A percentile compares a stretch with the other conserved stretches of the same genome.
Evolutionary conservation across 2,888 invertebrate species (phyloP).

Genomic region (Flabesymbios commensalis): DNA sequence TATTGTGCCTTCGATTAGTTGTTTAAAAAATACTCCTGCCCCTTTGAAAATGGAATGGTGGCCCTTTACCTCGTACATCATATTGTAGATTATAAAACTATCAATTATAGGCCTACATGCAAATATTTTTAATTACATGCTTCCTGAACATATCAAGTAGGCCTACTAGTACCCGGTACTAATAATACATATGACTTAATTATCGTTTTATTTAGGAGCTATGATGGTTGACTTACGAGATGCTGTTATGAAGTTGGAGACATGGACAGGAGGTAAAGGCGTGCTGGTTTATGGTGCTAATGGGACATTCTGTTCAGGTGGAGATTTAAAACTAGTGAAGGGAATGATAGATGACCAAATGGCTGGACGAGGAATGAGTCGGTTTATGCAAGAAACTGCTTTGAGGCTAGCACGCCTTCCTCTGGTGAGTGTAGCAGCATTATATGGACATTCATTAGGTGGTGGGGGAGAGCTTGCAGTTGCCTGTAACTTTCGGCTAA

Average conservation of each 20-base stretch:
- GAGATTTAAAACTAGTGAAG: slow-evolving; percentile 57
- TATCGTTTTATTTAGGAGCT: slow-evolving; percentile 55
- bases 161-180: too few relatives aligned
- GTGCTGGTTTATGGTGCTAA: slow-evolving; percentile 62
- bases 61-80: too few relatives aligned
- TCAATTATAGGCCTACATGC: too few relatives aligned
- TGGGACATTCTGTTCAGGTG: slow-evolving; percentile 66
- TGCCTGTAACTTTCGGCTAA: slow-evolving; percentile 64
- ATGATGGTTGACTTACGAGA: slow-evolving; percentile 66
- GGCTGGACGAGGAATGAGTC: slow-evolving; percentile 62
- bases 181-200: too few relatives aligned
- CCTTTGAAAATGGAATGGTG: too few relatives aligned
- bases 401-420: slow-evolving; percentile 62
- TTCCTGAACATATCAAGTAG: too few relatives aligned
- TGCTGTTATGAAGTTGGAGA: slow-evolving; percentile 60
- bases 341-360: slow-evolving; percentile 48
- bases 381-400: slow-evolving; percentile 63
- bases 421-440: slow-evolving; percentile 63
- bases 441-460: slow-evolving; percentile 65
- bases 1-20: too few relatives aligned
- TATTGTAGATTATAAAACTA: too few relatives aligned
- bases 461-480: slow-evolving; percentile 66
- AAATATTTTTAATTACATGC: too few relatives aligned
- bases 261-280: slow-evolving; percentile 63
- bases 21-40: too few relatives aligned